A percentile compares a stretch with the other conserved stretches of the same genome.
These are phyloP conservation scores for Poecilia picta DNA, from an alignment of 2,797 vertebrate species.

Conservation along the genomic window DNA sequence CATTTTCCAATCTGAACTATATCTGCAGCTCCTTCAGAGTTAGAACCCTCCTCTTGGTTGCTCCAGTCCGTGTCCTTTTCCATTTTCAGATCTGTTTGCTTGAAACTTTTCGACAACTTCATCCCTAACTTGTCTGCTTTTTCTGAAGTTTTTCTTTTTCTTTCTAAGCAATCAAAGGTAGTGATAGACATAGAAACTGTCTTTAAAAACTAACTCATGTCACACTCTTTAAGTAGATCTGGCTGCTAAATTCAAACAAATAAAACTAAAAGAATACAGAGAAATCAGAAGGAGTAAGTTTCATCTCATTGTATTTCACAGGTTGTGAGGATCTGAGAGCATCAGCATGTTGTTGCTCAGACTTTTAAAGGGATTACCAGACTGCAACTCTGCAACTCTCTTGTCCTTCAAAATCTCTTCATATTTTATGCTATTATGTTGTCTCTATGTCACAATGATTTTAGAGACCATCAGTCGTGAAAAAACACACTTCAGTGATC, in stretches of 20 bases:
- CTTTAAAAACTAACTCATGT: neutral
- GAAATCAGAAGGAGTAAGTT: neutral
- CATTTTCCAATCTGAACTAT: neutral
- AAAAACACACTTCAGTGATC: neutral
- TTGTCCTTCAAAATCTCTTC: conserved; percentile 2
- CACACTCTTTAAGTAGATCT: neutral
- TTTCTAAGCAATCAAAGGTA: neutral
- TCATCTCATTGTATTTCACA: neutral
- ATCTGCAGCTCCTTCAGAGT: neutral
- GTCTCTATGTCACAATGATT: neutral
- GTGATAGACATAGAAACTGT: neutral
- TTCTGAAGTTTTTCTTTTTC: neutral
- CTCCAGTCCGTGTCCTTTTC: neutral
- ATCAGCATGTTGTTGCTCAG: conserved; percentile 18
- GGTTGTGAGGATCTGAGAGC: conserved; percentile 8
- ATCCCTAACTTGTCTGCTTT: neutral
- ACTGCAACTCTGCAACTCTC: conserved; percentile 19
- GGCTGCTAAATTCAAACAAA: neutral
- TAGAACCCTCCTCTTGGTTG: neutral
- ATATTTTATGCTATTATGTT: neutral
- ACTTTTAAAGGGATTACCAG: conserved; percentile 32
- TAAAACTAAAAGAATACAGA: neutral
- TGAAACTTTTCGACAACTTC: neutral
- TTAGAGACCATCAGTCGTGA: neutral
- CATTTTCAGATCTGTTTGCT: neutral